phyloP scores from a whole-genome alignment of 2,888 invertebrate species.

The Eupithecia subfuscata region DNA sequence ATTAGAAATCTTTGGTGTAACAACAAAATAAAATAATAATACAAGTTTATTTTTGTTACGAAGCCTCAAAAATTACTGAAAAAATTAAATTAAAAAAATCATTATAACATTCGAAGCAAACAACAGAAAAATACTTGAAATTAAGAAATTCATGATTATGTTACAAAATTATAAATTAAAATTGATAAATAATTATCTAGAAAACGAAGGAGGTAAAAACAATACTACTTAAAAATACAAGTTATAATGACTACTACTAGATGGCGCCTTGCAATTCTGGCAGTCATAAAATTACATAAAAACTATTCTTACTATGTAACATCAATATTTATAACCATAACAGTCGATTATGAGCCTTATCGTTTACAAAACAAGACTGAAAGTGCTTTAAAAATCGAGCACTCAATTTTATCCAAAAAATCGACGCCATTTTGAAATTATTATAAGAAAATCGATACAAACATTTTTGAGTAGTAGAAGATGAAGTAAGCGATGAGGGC shows the following conservation, averaged over 20 bases:
- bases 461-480: conserved; percentile 51
- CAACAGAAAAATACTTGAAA: not conserved
- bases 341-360: conserved; percentile 2
- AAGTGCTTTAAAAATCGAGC: not conserved
- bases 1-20: conserved; percentile 26
- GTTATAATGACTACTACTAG: not conserved
- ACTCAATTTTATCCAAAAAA: conserved; percentile 2
- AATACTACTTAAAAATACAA: not conserved
- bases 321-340: not conserved
- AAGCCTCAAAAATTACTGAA: not conserved
- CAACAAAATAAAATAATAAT: conserved; percentile 20
- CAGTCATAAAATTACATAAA: not conserved
- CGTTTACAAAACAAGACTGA: not conserved
- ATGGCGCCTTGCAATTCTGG: not conserved
- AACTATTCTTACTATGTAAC: not conserved
- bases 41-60: not conserved
- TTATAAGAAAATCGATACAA: conserved; percentile 40
- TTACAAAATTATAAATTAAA: not conserved
- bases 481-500: conserved; percentile 56
- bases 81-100: not conserved
- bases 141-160: not conserved
- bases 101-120: not conserved
- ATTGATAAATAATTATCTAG: not conserved
- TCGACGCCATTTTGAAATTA: not conserved
- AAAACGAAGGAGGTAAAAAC: not conserved